Conservation (phyloP, 2,113 vertebrate genomes). For the Crotalus helleri region DNA sequence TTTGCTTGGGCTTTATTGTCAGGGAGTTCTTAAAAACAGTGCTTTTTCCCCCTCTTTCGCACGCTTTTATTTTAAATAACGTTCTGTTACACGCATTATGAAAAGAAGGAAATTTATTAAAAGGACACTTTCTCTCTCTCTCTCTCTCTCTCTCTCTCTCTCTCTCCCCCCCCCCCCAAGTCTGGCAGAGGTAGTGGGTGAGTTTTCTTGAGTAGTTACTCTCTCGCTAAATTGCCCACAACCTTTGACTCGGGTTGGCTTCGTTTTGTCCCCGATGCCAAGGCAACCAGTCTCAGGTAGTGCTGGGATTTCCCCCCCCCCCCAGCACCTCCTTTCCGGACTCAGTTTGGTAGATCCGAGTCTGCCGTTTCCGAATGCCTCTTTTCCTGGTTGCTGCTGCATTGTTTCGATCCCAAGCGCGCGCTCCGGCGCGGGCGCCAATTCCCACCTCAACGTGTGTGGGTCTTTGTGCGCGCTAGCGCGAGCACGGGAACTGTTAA, state of each 20-base stretch:
- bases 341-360: background rate
- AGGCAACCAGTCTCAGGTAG: no score
- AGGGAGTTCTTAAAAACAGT: background rate
- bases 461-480: background rate
- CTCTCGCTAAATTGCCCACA: background rate
- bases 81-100: background rate
- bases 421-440: background rate
- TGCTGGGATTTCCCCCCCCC: no score
- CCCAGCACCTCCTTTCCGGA: conserved; percentile 14
- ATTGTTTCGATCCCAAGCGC: background rate
- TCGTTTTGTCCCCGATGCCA: background rate
- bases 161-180: no score
- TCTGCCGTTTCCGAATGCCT: background rate
- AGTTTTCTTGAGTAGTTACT: background rate
- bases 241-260: background rate
- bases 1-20: background rate
- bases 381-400: background rate
- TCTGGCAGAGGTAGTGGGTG: background rate
- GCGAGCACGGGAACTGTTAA: background rate
- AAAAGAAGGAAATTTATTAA: no score
- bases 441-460: background rate
- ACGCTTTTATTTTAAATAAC: background rate
- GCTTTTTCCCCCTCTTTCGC: fast-evolving
- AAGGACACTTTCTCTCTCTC: no score
- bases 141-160: no score